phyloP scores from a whole-genome alignment of 1,140 invertebrate genomes.

The Drosophila arawakana region DNA sequence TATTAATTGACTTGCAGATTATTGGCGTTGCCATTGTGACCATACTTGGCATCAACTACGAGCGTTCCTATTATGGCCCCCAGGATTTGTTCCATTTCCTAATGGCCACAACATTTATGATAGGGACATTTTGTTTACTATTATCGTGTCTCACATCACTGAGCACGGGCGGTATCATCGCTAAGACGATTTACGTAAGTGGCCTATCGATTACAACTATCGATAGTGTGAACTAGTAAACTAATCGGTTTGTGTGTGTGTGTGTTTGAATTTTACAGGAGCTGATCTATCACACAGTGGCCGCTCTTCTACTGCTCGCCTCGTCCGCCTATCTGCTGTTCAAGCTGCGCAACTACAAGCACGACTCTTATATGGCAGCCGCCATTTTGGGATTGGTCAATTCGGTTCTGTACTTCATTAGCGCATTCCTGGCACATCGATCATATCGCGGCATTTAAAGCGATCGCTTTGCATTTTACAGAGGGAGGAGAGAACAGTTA shows the following conservation, averaged over 20 bases:
- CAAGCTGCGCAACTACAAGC: conserved; percentile 85
- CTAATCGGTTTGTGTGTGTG: not conserved
- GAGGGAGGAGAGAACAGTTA: not conserved
- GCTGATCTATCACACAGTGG: conserved; percentile 91
- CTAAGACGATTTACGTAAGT: conserved; percentile 95
- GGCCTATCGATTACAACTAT: conserved; percentile 7
- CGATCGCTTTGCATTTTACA: conserved; percentile 30
- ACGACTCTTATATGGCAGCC: conserved; percentile 88
- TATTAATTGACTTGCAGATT: conserved; percentile 85
- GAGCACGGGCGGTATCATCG: conserved; percentile 91
- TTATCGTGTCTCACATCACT: conserved; percentile 90
- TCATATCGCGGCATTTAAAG: conserved; percentile 89
- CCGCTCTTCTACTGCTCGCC: conserved; percentile 88
- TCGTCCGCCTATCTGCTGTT: conserved; percentile 88
- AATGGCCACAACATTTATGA: conserved; percentile 88
- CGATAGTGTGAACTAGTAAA: not conserved
- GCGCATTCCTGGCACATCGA: conserved; percentile 89
- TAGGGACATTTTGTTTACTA: conserved; percentile 90
- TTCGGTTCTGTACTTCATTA: conserved; percentile 89
- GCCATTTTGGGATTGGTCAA: conserved; percentile 91
- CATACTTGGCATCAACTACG: conserved; percentile 88
- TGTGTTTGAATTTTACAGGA: conserved; percentile 86
- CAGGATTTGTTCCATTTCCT: conserved; percentile 91
- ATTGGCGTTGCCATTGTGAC: conserved; percentile 90
- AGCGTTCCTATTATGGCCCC: conserved; percentile 67